phyloP scores from a whole-genome alignment of 2,888 invertebrate genomes.

The Cheilosia vulpina region DNA sequence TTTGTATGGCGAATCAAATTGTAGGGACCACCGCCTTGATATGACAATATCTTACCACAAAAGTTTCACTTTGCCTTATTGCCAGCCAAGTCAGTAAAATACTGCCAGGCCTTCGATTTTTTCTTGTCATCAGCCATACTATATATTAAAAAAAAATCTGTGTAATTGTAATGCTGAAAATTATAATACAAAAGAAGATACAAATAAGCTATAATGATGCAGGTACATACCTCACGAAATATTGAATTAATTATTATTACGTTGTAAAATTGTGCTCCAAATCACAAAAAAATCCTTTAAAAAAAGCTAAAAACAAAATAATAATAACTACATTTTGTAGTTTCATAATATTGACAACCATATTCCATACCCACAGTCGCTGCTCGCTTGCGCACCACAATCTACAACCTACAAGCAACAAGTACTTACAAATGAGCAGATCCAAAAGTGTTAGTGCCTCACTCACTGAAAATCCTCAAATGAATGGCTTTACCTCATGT shows the following conservation, averaged over 20 bases:
- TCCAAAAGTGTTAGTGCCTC: no score
- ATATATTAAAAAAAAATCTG: background rate
- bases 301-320: background rate
- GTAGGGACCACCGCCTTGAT: constrained; percentile 22
- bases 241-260: background rate
- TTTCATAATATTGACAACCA: no score
- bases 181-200: background rate
- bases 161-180: background rate
- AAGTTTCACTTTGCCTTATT: constrained; percentile 36
- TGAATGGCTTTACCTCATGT: no score
- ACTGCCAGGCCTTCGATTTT: constrained; percentile 25
- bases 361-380: no score
- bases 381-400: no score
- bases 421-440: no score
- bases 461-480: no score
- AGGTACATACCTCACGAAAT: constrained; percentile 7
- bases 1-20: constrained; percentile 26
- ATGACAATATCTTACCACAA: constrained; percentile 25
- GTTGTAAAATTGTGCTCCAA: background rate
- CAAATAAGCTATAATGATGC: constrained; percentile 4
- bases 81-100: constrained; percentile 16
- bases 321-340: no score
- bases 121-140: constrained; percentile 24
- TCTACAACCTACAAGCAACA: no score
- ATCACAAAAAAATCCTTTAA: background rate